Conservation (phyloP, 1,140 invertebrate genomes). For the Helicoverpa armigera region DNA sequence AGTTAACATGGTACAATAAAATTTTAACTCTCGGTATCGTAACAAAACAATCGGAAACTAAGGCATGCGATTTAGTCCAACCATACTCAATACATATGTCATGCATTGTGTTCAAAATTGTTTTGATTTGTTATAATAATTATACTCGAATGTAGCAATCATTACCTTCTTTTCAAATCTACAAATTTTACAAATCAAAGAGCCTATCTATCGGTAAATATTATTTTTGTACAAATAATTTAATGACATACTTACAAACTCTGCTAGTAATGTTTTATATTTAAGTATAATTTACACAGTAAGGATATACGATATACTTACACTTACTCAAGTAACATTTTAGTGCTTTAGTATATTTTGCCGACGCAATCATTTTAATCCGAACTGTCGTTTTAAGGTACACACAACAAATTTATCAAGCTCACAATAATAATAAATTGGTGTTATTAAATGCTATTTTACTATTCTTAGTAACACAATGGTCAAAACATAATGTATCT, state of each 20-base stretch:
- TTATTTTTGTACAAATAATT: too few species aligned
- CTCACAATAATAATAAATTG: background rate
- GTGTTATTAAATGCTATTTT: too few species aligned
- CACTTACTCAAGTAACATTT: too few species aligned
- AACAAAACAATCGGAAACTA: background rate
- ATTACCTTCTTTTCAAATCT: background rate
- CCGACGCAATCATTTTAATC: slow-evolving; percentile 18
- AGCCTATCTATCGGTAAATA: too few species aligned
- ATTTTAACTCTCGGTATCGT: slow-evolving; percentile 8
- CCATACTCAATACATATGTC: background rate
- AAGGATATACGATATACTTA: too few species aligned
- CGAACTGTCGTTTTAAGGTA: background rate
- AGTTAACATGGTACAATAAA: background rate
- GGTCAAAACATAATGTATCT: too few species aligned
- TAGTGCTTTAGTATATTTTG: background rate
- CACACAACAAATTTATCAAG: background rate
- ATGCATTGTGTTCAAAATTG: slow-evolving; percentile 28
- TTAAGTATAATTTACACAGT: background rate
- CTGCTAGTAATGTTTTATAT: too few species aligned
- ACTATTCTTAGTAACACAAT: too few species aligned
- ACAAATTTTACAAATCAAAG: too few species aligned
- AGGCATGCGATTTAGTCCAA: slow-evolving; percentile 13
- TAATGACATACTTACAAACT: too few species aligned
- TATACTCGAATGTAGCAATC: background rate
- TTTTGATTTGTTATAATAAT: background rate